Conservation (phyloP, 64 coral and sea anemone genomes). For the Pachyseris speciosa region DNA sequence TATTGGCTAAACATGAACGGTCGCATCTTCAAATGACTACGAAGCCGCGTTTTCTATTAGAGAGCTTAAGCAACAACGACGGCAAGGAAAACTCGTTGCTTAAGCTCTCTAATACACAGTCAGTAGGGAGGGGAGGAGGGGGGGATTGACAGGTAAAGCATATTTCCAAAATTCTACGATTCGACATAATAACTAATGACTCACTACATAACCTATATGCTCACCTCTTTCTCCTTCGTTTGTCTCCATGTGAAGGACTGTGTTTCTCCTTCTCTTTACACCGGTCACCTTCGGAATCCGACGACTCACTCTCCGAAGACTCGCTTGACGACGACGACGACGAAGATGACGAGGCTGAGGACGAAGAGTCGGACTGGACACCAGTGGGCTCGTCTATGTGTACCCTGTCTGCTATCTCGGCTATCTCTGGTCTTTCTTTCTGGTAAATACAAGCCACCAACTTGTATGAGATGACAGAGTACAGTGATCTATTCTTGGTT, state of each 20-base stretch:
- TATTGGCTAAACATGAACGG: too few species aligned
- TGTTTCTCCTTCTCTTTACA: constrained; percentile 70
- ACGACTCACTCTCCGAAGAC: constrained; percentile 65
- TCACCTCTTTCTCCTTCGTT: constrained; percentile 22
- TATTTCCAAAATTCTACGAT: too few species aligned
- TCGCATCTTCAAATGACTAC: too few species aligned
- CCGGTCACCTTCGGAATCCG: constrained; percentile 62
- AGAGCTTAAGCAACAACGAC: too few species aligned
- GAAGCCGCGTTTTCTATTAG: too few species aligned
- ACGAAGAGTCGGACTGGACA: constrained; percentile 87
- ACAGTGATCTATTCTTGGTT: neutral
- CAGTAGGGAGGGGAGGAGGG: too few species aligned
- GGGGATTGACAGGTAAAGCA: too few species aligned
- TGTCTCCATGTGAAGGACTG: constrained; percentile 35
- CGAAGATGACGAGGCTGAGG: constrained; percentile 87
- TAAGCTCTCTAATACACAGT: too few species aligned
- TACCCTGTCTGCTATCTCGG: constrained; percentile 71
- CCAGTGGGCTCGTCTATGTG: constrained; percentile 82
- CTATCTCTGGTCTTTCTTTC: constrained; percentile 88
- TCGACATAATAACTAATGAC: too few species aligned
- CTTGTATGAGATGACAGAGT: neutral
- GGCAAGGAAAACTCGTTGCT: too few species aligned
- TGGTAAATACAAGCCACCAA: neutral
- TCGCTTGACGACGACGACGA: constrained; percentile 78
- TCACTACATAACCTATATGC: too few species aligned